A percentile compares a stretch with the other conserved stretches of the same genome.
These are phyloP conservation scores for Piscicola geometra DNA, from an alignment of 2,888 invertebrate species.

Conservation along the genomic window DNA sequence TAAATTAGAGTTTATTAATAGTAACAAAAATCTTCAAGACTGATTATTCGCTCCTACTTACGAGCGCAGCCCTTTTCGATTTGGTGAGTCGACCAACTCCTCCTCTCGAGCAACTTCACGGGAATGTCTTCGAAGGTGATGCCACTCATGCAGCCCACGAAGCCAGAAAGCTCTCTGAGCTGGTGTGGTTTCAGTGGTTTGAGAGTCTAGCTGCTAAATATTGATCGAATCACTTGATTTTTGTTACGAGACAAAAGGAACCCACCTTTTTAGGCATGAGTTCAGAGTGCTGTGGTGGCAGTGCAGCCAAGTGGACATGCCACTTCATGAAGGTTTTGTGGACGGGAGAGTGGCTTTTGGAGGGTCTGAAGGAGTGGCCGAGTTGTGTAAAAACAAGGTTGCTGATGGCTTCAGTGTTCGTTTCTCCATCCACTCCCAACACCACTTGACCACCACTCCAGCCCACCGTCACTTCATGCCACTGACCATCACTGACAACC, in stretches of 20 bases:
- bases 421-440: slow-evolving; percentile 13
- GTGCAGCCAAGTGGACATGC: not conserved
- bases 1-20: no score
- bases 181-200: no score
- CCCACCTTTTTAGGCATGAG: slow-evolving; percentile 20
- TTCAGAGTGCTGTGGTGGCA: not conserved
- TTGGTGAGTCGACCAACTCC: not conserved
- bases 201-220: no score
- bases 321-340: not conserved
- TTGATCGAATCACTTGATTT: no score
- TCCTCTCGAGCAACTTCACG: slow-evolving; percentile 11
- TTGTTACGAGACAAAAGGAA: no score
- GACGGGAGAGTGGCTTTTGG: not conserved
- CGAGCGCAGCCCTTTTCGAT: not conserved
- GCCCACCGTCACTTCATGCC: slow-evolving; percentile 27
- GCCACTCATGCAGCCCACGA: slow-evolving; percentile 29
- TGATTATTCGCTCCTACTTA: not conserved
- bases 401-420: not conserved
- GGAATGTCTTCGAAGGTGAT: slow-evolving; percentile 18
- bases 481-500: slow-evolving; percentile 17
- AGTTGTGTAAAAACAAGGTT: not conserved
- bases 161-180: no score
- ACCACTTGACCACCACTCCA: slow-evolving; percentile 27
- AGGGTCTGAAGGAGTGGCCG: not conserved
- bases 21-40: no score